Evolutionary conservation across 1,140 invertebrate genomes (phyloP), one percentile per base, ranked within the genome.

Genomic region (Zaprionus gabonicus): DNA sequence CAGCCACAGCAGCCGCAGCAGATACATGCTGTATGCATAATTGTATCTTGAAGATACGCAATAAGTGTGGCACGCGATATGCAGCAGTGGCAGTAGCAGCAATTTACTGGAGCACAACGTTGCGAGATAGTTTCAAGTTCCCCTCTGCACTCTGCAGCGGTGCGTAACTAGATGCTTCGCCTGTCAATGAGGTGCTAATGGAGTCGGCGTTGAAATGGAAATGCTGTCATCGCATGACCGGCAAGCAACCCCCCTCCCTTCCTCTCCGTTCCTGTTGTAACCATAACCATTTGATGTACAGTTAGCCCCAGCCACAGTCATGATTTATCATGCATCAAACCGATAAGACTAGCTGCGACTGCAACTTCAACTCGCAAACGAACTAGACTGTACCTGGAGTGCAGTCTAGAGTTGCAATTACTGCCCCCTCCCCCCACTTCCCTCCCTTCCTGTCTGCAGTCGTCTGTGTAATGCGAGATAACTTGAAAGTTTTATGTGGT

Each of bases 171-270:
- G 70, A 88, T 76, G 65, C 76, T 15, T 57, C 63, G 63, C 49
- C 72, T 88, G 81, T 84, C 81, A 83, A 75, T 84, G 84, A 87
- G 83, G 83, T 87, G 83, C 84, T 87, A 87, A 87, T 88, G 78
- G 81, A 70, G 78, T 46, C 70, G 64, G 70, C 75, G 68, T 63
- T 77, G 78, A 69, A 66, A 51, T 51, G 46, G 78, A 69, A 66
- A 62, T 72, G 44, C 60, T 66, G 71, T 76, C 62, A 71, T 67
- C 62, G 73, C 78, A 84, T 69, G 76, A 72, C 65, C 65, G 53
- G 36, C 64, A 58, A n/a, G 20, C 41, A 10, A 23, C 64, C 10
- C 20, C 1, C 10, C 17, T 25, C n/a, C 5, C 15, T 13, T 13
- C 41, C n/a, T n/a, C n/a, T n/a, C n/a, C n/a, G n/a, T n/a, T 46